Base-by-base conservation (phyloP, 2,888 invertebrate genomes). In the Anodontia alba region DNA sequence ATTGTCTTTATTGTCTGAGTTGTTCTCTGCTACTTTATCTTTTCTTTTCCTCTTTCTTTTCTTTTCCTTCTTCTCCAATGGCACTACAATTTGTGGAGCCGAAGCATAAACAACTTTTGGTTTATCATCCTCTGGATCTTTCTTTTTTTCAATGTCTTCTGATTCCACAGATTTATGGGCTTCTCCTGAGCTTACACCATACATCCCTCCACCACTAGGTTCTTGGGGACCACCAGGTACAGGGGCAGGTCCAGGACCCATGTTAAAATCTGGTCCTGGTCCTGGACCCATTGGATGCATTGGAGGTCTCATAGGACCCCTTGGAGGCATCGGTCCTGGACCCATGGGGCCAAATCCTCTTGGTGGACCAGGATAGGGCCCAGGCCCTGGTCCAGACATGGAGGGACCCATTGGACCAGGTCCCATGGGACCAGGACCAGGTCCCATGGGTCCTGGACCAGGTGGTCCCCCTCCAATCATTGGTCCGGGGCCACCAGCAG, bases 101-200 rank as follows among this genome's bases (percentile, higher is more conserved):
- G 93, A 92, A 3, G 92, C 88, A 74, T 93, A 93, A 5, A 93
- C 89, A 26, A 92, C 90, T 82, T 91, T 93, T 0, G 92, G 91
- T 73, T 90, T 91, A 43, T 83, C 77, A 46, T 76, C 78, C 29
- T 78, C 54, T 15, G 69, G 33, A 26, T 51, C 73, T 31, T 78
- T 57, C n/a, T 71, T 43, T 31, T 72, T 71, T 54, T 82, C 78
- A 17, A 69, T 38, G 3, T 33, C 67, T 23, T 49, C 38, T 49
- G 29, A 46, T 73, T 33, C 62, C 17, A n/a, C 70, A 76, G 69
- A 51, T n/a, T 46, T 54, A 33, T 88, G 83, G 36, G 80, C 69
- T 29, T 83, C 73, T 43, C 88, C 83, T 43, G 71, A 57, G 76
- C 83, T 85, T 8, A 87, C 66, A 10, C 86, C 87, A 84, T 84